Evolutionary conservation across 2,888 invertebrate genomes (phyloP).

Genomic region (Malacosoma neustria): DNA sequence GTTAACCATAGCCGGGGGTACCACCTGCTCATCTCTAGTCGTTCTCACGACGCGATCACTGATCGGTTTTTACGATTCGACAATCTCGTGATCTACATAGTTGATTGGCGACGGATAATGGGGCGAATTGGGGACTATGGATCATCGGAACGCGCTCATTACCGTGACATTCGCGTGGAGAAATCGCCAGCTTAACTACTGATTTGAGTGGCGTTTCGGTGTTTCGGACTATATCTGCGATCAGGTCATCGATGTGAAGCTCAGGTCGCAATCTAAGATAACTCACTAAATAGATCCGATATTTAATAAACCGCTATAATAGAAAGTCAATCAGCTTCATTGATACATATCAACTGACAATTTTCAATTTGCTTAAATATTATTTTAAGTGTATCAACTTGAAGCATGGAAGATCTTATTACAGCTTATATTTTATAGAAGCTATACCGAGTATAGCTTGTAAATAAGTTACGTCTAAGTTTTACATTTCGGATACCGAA

Average conservation of each 20-base stretch:
- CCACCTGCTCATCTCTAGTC: slow-evolving; percentile 59
- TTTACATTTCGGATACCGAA: too few species aligned
- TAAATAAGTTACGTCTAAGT: too few species aligned
- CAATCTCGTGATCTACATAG: slow-evolving; percentile 67
- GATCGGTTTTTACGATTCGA: slow-evolving; percentile 45
- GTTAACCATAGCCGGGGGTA: slow-evolving; percentile 62
- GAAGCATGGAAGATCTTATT: background rate
- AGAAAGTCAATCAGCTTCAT: slow-evolving; percentile 63
- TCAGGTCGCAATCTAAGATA: slow-evolving; percentile 43
- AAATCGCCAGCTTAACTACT: slow-evolving; percentile 39
- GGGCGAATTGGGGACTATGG: slow-evolving; percentile 49
- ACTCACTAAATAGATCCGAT: slow-evolving; percentile 56
- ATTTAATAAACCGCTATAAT: slow-evolving; percentile 51
- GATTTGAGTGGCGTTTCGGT: slow-evolving; percentile 46
- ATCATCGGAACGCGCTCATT: slow-evolving; percentile 39
- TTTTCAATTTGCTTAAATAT: slow-evolving; percentile 21
- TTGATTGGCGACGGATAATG: slow-evolving; percentile 66
- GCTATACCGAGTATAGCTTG: too few species aligned
- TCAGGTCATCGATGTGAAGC: slow-evolving; percentile 53
- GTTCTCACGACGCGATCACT: slow-evolving; percentile 66
- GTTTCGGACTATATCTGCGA: slow-evolving; percentile 23
- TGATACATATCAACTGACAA: slow-evolving; percentile 18
- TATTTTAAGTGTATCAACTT: background rate
- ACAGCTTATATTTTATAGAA: too few species aligned
- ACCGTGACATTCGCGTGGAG: slow-evolving; percentile 61